Evolutionary conservation across 1,140 invertebrate species (phyloP), one percentile per base, ranked within the genome.

Genomic region (Belonocnema kinseyi): DNA sequence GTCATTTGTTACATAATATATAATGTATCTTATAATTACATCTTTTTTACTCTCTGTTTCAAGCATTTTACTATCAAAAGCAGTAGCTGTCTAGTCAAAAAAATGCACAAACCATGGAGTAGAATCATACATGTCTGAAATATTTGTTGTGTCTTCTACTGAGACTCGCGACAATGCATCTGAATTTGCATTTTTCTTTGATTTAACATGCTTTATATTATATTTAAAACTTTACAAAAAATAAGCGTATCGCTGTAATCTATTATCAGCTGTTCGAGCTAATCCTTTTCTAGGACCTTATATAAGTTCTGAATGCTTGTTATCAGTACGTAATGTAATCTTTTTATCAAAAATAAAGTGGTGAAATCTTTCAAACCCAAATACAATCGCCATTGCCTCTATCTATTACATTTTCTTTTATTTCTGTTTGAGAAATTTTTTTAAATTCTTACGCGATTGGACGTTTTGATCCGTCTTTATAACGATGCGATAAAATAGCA

Each of bases 361-460:
- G 50, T 93, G 87, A 84, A 94, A 94, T 82, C 92, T 92, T 75
- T 89, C 88, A 7, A 94, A 87, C 6, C 88, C 91, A 83, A 87
- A 94, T 1, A 93, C 77, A 13, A 94, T 90, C 3, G 90, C 88
- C n/a, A 92, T 80, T 10, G 90, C 91, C 87, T 94, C 93, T 81
- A 50, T 94, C 92, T 40, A 93, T 90, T 77, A 52, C 17, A 0
- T 46, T 53, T 19, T 19, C 50, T 14, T 52, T 46, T 2, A 33
- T 4, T n/a, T 75, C 58, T 40, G 66, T 70, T 33, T 71, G 12
- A 0, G 74, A 58, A 19, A 75, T 75, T 4, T 52, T 54, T 56
- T 76, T 71, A 13, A 66, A 76, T 12, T 66, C 66, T 14, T 71
- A 76, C 13, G 26, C 51, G 2, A 76, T 76, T 0, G 75, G 51